Evolutionary conservation across 2,113 vertebrate species (phyloP).

Genomic region (Nanorana parkeri): DNA sequence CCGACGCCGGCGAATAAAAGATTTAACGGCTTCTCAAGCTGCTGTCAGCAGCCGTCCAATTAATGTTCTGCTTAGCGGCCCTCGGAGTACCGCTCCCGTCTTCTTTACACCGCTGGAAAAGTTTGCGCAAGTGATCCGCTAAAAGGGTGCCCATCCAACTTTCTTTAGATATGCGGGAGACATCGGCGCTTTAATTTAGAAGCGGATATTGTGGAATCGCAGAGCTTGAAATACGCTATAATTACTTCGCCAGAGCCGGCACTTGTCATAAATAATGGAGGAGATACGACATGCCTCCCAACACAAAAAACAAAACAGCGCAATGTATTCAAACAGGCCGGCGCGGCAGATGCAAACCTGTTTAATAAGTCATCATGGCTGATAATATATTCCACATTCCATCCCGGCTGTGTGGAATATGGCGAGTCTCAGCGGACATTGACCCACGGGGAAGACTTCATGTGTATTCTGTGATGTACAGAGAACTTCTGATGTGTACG

Average conservation of each 20-base stretch:
- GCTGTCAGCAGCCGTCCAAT: neutral
- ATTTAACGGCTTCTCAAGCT: slow-evolving; percentile 26
- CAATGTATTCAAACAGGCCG: slow-evolving; percentile 24
- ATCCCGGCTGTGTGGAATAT: neutral
- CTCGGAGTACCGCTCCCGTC: neutral
- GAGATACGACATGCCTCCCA: neutral
- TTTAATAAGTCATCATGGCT: slow-evolving; percentile 33
- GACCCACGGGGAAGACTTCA: neutral
- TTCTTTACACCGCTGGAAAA: neutral
- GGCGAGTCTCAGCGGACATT: neutral
- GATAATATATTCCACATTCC: slow-evolving; percentile 2
- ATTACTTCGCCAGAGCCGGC: neutral
- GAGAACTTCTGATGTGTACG: neutral
- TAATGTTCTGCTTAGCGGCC: slow-evolving; percentile 18
- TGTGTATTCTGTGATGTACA: neutral
- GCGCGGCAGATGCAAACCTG: neutral
- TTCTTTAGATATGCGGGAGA: neutral
- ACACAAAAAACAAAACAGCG: neutral
- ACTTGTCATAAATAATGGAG: slow-evolving; percentile 26
- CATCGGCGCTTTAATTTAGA: neutral
- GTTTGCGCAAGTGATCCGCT: too few relatives aligned
- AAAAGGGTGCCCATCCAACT: neutral
- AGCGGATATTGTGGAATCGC: neutral
- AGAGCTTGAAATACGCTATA: neutral
- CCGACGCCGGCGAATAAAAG: neutral